Percentiles rank a stretch among this genome's conserved stretches.
These are phyloP conservation scores for Beris chalybata DNA, from an alignment of 2,888 invertebrate genomes.

Conservation along the genomic window DNA sequence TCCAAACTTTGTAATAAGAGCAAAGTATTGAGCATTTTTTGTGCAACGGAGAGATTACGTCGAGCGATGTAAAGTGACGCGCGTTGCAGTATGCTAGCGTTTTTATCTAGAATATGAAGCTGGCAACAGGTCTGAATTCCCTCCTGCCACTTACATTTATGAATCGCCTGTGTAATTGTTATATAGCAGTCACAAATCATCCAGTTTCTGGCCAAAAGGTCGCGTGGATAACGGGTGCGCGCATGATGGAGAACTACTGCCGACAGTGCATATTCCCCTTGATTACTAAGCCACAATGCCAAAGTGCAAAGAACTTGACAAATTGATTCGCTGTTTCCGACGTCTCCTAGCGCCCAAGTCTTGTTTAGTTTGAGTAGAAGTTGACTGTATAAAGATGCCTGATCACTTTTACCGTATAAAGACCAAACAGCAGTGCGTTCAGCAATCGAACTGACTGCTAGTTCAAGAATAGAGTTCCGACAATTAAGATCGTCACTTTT, in stretches of 20 bases:
- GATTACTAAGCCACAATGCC: conserved; percentile 58
- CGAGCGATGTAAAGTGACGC: conserved; percentile 54
- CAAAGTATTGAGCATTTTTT: conserved; percentile 49
- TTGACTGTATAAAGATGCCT: conserved; percentile 80
- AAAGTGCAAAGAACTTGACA: conserved; percentile 72
- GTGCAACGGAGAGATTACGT: conserved; percentile 53
- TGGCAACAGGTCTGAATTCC: conserved; percentile 71
- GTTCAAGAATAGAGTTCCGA: conserved; percentile 78
- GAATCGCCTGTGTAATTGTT: conserved; percentile 57
- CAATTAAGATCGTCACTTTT: conserved; percentile 86
- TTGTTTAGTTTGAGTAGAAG: conserved; percentile 76
- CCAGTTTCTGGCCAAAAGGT: conserved; percentile 67
- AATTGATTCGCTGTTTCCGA: conserved; percentile 68
- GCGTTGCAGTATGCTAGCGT: conserved; percentile 65
- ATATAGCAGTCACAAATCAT: conserved; percentile 67
- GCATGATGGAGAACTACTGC: conserved; percentile 64
- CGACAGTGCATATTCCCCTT: conserved; percentile 62
- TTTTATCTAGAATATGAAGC: conserved; percentile 67
- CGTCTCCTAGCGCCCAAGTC: conserved; percentile 56
- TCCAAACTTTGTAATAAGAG: conserved; percentile 54
- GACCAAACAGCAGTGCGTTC: conserved; percentile 86
- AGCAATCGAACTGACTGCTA: conserved; percentile 77
- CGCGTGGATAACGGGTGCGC: conserved; percentile 66
- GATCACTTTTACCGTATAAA: conserved; percentile 83
- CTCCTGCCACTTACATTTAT: conserved; percentile 65